A percentile compares a stretch with the other conserved stretches of the same genome.
phyloP scores from a whole-genome alignment of 2,113 vertebrate genomes.

The Campylomormyrus tamandua region DNA sequence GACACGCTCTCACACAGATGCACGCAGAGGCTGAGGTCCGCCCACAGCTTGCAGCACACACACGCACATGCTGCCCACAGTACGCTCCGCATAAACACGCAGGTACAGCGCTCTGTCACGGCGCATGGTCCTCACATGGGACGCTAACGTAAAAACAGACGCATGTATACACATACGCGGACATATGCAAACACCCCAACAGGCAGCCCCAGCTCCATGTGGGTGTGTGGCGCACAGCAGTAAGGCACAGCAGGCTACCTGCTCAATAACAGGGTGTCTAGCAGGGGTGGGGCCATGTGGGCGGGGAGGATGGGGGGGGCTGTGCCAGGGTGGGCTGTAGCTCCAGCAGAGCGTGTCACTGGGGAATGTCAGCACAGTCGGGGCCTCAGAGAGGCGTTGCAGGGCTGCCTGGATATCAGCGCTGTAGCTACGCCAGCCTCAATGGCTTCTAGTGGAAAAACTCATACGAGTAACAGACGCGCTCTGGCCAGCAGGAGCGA shows the following conservation, averaged over 20 bases:
- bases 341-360: constrained; percentile 7
- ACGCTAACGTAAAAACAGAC: neutral
- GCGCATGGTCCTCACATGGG: neutral
- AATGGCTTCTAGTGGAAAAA: neutral
- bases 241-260: constrained; percentile 26
- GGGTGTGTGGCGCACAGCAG: constrained; percentile 30
- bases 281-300: constrained; percentile 21
- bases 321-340: constrained; percentile 6
- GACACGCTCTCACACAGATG: neutral
- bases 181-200: constrained; percentile 15
- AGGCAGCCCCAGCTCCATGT: constrained; percentile 21
- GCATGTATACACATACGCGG: constrained; percentile 14
- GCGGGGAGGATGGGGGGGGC: neutral
- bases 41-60: neutral
- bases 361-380: constrained; percentile 1
- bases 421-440: neutral
- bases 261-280: constrained; percentile 33
- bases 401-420: neutral
- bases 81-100: neutral
- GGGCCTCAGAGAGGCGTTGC: neutral
- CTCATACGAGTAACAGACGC: neutral
- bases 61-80: neutral
- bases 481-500: neutral
- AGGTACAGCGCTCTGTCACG: neutral
- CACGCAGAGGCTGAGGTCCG: neutral